Evolutionary conservation across 2,888 invertebrate species (phyloP), one percentile per base, ranked within the genome.

Genomic region (Bombyx huttoni): DNA sequence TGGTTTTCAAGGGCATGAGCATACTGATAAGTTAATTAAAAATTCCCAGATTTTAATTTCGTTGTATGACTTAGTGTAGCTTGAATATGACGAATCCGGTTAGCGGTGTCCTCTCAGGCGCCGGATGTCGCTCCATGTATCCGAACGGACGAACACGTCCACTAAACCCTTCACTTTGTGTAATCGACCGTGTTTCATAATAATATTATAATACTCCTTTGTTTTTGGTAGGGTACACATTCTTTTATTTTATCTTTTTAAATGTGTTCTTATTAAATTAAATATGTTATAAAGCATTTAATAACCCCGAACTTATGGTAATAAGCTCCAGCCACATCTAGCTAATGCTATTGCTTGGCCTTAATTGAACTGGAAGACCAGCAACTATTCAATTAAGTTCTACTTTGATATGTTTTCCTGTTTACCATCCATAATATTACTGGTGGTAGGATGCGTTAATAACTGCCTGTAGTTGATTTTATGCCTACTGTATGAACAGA

Each of bases 81-180:
- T 14, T 50, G 33, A 50, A n/a, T 50, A 33, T 50, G 8, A 14
- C 46, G 24, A 5, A 49, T 49, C 34, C 35, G 34, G n/a, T 49
- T 34, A 34, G 24, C 33, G 58, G 50, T 54, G 58, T 55, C 55
- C 62, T 62, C 56, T 62, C 60, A 57, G 52, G 55, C 53, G 60
- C 62, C 64, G 64, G 64, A 64, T 56, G 56, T 51, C 51, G 51
- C 51, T 46, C 62, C 60, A 64, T 64, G 59, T 64, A 64, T 64
- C 58, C 57, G 54, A 35, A 13, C 48, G 35, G 45, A 24, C 48
- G 47, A 48, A 48, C 47, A 47, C 51, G 48, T 51, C 35, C 13
- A 13, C 45, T 51, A 49, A 51, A 51, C 51, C 51, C 51, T 51
- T 51, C 45, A 51, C 48, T 51, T 48, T 24, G 40, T 53, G 45